A percentile compares a stretch with the other conserved stretches of the same genome.
These are phyloP conservation scores for Coranthus polyacanthus DNA, from an alignment of 2,797 vertebrate species.

Conservation along the genomic window DNA sequence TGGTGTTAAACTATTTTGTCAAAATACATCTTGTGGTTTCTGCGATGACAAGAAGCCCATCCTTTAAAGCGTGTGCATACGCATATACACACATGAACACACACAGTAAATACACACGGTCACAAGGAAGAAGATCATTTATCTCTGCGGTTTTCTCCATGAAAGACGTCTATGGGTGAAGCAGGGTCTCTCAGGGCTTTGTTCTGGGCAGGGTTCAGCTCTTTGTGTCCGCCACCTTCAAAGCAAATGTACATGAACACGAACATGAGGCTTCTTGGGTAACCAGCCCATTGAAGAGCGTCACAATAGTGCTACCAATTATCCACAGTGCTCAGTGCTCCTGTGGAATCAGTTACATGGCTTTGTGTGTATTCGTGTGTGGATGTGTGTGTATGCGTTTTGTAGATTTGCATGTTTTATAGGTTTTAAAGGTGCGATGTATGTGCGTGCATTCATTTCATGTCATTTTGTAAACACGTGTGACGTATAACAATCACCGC, in stretches of 20 bases:
- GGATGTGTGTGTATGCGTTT: slow-evolving; percentile 42
- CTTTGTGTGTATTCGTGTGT: slow-evolving; percentile 68
- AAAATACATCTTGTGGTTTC: slow-evolving; percentile 75
- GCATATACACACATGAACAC: slow-evolving; percentile 32
- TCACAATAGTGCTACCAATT: slow-evolving; percentile 87
- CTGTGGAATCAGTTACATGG: slow-evolving; percentile 85
- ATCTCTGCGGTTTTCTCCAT: slow-evolving; percentile 72
- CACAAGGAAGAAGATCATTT: slow-evolving; percentile 71
- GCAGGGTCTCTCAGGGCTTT: slow-evolving; percentile 82
- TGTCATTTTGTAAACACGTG: not conserved
- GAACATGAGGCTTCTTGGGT: slow-evolving; percentile 89
- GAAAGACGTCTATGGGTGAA: slow-evolving; percentile 81
- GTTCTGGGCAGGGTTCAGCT: slow-evolving; percentile 81
- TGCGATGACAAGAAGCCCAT: slow-evolving; percentile 53
- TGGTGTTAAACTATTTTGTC: slow-evolving; percentile 76
- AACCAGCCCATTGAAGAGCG: slow-evolving; percentile 84
- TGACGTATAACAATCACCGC: not conserved
- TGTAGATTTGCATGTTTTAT: slow-evolving; percentile 54
- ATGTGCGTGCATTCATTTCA: slow-evolving; percentile 3
- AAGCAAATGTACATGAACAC: slow-evolving; percentile 86
- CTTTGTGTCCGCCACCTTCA: slow-evolving; percentile 88
- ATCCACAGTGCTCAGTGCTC: slow-evolving; percentile 84
- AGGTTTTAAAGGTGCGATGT: slow-evolving; percentile 40
- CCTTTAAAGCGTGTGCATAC: slow-evolving; percentile 43
- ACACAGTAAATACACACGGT: slow-evolving; percentile 38